phyloP scores from a whole-genome alignment of 2,888 invertebrate species.

The Hypercompe scribonia region DNA sequence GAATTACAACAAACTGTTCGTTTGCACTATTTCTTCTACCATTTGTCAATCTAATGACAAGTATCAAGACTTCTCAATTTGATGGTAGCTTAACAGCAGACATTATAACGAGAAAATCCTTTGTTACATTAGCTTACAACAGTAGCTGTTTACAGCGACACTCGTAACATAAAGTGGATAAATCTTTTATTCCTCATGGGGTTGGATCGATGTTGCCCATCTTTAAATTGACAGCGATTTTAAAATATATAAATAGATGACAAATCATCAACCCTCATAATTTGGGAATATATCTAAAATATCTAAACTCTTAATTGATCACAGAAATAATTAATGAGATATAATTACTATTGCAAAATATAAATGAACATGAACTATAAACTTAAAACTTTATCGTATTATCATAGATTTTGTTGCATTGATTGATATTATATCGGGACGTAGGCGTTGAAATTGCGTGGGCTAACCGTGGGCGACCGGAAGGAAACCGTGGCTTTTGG shows the following conservation, averaged over 20 bases:
- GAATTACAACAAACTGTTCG: conserved; percentile 28
- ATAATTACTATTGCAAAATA: background rate
- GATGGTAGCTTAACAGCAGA: background rate
- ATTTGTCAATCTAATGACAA: background rate
- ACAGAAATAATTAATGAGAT: background rate
- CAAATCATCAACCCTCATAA: background rate
- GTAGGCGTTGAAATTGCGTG: conserved; percentile 65
- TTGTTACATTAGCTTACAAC: background rate
- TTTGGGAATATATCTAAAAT: background rate
- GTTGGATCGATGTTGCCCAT: no score
- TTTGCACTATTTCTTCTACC: conserved; percentile 21
- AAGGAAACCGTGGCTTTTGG: conserved; percentile 77
- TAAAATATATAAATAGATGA: background rate
- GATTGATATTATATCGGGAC: conserved; percentile 70
- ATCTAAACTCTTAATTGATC: background rate
- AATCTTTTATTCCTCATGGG: no score
- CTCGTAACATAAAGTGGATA: no score
- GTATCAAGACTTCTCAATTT: background rate
- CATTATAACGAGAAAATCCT: background rate
- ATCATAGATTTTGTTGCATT: conserved; percentile 71
- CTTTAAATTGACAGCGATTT: no score
- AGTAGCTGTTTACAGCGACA: background rate
- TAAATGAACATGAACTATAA: conserved; percentile 26
- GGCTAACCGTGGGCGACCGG: conserved; percentile 80
- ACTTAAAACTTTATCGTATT: conserved; percentile 57